A percentile compares a stretch with the other conserved stretches of the same genome.
Evolutionary conservation across 1,140 invertebrate genomes (phyloP).

Genomic region (Teleopsis dalmanni): DNA sequence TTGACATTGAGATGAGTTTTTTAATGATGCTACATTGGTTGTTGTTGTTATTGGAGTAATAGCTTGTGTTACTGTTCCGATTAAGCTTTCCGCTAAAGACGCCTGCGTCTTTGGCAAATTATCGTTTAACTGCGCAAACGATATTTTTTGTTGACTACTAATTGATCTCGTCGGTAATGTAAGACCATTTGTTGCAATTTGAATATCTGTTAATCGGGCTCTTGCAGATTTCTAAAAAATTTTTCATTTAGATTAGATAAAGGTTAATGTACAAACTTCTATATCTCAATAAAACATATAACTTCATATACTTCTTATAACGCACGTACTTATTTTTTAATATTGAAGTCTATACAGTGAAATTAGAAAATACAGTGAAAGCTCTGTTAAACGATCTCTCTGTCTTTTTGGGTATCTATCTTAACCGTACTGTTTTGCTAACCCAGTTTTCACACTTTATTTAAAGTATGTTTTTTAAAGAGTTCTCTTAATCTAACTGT

Average conservation of each 20-base stretch:
- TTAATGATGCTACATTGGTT: conserved; percentile 21
- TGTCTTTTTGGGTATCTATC: background rate
- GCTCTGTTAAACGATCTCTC: background rate
- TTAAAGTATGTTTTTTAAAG: too few species aligned
- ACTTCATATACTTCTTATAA: too few species aligned
- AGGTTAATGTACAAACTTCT: background rate
- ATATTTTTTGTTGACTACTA: conserved; percentile 4
- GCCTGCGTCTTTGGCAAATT: conserved; percentile 30
- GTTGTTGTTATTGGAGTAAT: conserved; percentile 23
- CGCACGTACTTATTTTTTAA: background rate
- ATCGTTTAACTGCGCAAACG: conserved; percentile 16
- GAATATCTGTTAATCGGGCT: background rate
- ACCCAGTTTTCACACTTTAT: too few species aligned
- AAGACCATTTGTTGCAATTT: background rate
- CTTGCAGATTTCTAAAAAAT: conserved; percentile 6
- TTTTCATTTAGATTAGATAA: too few species aligned
- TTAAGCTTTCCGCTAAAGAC: conserved; percentile 18
- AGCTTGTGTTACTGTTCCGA: background rate
- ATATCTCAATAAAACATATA: conserved; percentile 4
- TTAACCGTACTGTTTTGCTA: too few species aligned
- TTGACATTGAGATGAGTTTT: conserved; percentile 7
- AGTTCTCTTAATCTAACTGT: too few species aligned
- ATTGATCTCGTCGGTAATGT: conserved; percentile 13
- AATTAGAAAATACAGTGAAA: background rate
- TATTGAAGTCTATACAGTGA: background rate